Base-by-base conservation (phyloP, 2,113 vertebrate species). In the Scolopax mira region DNA sequence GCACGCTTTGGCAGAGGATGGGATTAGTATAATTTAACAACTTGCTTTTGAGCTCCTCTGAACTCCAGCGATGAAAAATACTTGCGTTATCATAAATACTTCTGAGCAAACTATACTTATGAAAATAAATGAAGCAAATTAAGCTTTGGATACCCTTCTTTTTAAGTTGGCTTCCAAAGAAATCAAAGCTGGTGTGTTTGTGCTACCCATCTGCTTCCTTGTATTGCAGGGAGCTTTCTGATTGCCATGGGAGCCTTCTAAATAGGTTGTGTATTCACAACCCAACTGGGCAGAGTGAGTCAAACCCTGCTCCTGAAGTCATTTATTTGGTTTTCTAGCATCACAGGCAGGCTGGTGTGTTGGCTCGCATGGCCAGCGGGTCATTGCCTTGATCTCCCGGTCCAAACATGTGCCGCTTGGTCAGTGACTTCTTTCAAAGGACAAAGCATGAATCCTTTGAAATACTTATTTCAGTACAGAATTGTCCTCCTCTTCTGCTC, bases 21-120 rank as follows among this genome's bases (percentile, higher is more conserved):
- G 91, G 67, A 91, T 96, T 90, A 92, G 83, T 80, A 30, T 65
- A 69, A 88, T 89, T 94, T 93, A 95, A 92, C 78, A 86, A 62
- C 73, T 84, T 72, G 61, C 48, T 79, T 80, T 72, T 82, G 86
- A 90, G 69, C 31, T 85, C 62, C 48, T 75, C 73, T 42, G 44
- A 92, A 79, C 88, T 54, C 72, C 9, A 1, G 65, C 2, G 14
- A 60, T 87, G 88, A 51, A 69, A 92, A 93, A 65, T 69, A 94
- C 86, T 77, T 92, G 65, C 3, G 5, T 87, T 90, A 79, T 39
- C 65, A 48, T 79, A 69, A 92, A 72, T 57, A 30, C 49, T 57
- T 81, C 48, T 86, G 85, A 67, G 69, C 86, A n/a, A 90, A 60
- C 17, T 78, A 25, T 78, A 14, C 79, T 90, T 89, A 44, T 3